Conservation (phyloP, 2,888 invertebrate genomes). For the Drosophila anomelani region DNA sequence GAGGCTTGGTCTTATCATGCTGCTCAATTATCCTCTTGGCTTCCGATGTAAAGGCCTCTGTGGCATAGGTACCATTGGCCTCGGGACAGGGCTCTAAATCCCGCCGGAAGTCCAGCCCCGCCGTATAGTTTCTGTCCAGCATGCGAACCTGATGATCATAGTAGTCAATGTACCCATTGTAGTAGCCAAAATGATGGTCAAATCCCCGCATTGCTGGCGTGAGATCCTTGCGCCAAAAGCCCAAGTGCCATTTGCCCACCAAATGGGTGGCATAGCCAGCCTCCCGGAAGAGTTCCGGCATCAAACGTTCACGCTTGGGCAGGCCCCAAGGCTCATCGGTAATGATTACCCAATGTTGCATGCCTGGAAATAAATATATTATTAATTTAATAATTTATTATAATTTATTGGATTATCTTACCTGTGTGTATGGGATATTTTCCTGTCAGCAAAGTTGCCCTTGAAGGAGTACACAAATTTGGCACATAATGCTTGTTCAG, state of each 20-base stretch:
- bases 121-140: constrained; percentile 77
- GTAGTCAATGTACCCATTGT: constrained; percentile 93
- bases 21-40: constrained; percentile 87
- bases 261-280: constrained; percentile 93
- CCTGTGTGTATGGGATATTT: constrained; percentile 94
- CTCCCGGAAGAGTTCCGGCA: constrained; percentile 89
- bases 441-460: constrained; percentile 93
- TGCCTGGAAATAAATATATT: constrained; percentile 85
- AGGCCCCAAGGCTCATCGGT: constrained; percentile 90
- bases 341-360: constrained; percentile 89
- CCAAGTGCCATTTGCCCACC: constrained; percentile 97
- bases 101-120: constrained; percentile 86
- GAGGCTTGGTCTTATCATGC: constrained; percentile 87
- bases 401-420: too few species aligned
- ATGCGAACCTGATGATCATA: constrained; percentile 88
- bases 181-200: constrained; percentile 93
- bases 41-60: constrained; percentile 89
- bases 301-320: constrained; percentile 88
- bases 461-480: constrained; percentile 93
- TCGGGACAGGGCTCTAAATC: constrained; percentile 86
- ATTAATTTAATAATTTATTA: background rate
- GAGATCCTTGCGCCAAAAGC: constrained; percentile 88
- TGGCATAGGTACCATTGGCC: constrained; percentile 87
- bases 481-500: constrained; percentile 93
- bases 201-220: constrained; percentile 91